phyloP scores from a whole-genome alignment of 1,140 invertebrate species.

The Drosophila navojoa region DNA sequence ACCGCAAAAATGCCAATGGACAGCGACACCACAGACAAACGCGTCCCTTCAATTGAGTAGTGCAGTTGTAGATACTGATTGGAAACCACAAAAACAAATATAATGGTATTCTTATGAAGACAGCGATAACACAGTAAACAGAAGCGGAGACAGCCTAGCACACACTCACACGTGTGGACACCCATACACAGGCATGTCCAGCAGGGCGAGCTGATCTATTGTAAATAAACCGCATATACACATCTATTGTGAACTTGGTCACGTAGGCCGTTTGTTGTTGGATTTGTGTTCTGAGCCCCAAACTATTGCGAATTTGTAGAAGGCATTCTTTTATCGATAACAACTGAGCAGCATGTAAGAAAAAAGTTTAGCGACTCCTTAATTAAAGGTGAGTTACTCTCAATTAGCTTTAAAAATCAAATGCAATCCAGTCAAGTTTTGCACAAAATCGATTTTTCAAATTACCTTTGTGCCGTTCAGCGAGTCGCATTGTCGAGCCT shows the following conservation, averaged over 20 bases:
- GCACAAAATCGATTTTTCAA: conserved; percentile 74
- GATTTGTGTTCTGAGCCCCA: conserved; percentile 26
- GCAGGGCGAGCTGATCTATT: conserved; percentile 63
- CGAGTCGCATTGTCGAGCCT: conserved; percentile 13
- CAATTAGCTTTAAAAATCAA: conserved; percentile 3
- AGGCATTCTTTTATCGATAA: conserved; percentile 22
- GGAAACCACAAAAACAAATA: conserved; percentile 8
- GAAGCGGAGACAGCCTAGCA: neutral
- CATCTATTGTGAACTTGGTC: conserved; percentile 74
- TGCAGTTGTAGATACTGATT: conserved; percentile 32
- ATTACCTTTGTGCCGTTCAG: conserved; percentile 19
- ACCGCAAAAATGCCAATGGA: conserved; percentile 10
- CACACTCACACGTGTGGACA: conserved; percentile 13
- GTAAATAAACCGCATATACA: conserved; percentile 75
- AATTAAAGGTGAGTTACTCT: conserved; percentile 25
- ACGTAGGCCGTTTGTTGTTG: conserved; percentile 68
- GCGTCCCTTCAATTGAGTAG: conserved; percentile 11
- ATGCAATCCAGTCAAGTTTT: conserved; percentile 18
- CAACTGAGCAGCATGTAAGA: conserved; percentile 26
- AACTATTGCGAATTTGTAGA: conserved; percentile 41
- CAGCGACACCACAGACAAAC: conserved; percentile 1
- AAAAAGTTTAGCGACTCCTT: neutral
- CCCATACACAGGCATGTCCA: conserved; percentile 48
- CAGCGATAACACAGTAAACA: conserved; percentile 6
- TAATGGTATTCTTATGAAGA: neutral